Evolutionary conservation across 1,140 invertebrate genomes (phyloP), one percentile per base, ranked within the genome.

Genomic region (Zaprionus ghesquierei): DNA sequence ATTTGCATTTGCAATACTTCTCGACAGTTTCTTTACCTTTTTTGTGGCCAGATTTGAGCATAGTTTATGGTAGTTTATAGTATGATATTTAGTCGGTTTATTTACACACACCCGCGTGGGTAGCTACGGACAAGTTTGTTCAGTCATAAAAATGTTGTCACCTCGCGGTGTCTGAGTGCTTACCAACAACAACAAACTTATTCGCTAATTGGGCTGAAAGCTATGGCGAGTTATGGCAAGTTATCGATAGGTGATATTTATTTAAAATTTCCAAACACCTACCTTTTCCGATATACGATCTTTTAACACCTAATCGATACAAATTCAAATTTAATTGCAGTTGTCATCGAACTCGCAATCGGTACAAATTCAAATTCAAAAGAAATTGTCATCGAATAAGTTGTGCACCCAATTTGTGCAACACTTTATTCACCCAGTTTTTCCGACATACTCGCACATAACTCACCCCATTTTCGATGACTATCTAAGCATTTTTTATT

Each of bases 131-230:
- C 80, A 60, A 84, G 80, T 84, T 82, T 82, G 63, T 62, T 69
- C 25, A 58, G 71, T 59, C 38, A 69, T 84, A 82, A 79, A 82
- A 84, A 73, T 76, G 77, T 73, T 79, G 75, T 81, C 72, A 51
- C 77, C 44, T 58, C 20, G 15, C 41, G 5, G 41, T 9, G 68
- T 29, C 59, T 20, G 27, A 29, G 58, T 54, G 49, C n/a, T 33
- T 18, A n/a, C 8, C 25, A 68, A 41, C 22, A 46, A 49, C 56
- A 62, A 65, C 35, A 56, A 62, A 65, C 35, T 51, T 61, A 72
- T 59, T 71, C 44, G 65, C 22, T 69, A 69, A 69, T 69, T 61
- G 31, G 55, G 46, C 23, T 13, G 22, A 33, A 56, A 31, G 13
- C 22, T n/a, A 27, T 0, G 13, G 3, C 3, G 35, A 29, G 61